Evolutionary conservation across 2,113 vertebrate species (phyloP).

Genomic region (Neotoma lepida): DNA sequence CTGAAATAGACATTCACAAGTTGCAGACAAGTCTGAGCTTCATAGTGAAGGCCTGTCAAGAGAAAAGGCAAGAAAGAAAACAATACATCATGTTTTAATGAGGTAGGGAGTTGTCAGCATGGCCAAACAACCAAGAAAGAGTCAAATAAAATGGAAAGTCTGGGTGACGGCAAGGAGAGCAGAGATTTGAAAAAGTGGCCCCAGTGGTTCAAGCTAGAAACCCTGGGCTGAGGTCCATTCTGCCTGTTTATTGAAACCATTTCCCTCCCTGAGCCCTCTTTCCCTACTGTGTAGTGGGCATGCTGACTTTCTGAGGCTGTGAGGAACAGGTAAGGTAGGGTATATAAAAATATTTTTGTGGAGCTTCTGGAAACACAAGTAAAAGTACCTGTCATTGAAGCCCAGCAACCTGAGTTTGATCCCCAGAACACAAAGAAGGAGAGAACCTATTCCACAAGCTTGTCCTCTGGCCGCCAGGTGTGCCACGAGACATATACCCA

Average conservation of each 20-base stretch:
- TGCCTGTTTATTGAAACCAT: not conserved
- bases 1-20: not conserved
- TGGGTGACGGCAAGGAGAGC: not conserved
- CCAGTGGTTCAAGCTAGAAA: not conserved
- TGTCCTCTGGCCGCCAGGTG: not conserved
- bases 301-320: not conserved
- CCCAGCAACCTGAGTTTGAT: not conserved
- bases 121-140: slow-evolving; percentile 5
- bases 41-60: not conserved
- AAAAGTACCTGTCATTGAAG: not conserved
- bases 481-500: not conserved
- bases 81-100: slow-evolving; percentile 13
- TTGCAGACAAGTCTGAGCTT: not conserved
- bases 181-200: not conserved
- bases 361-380: not conserved
- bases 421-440: not conserved
- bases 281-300: not conserved
- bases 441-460: not conserved
- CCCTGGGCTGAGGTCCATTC: not conserved
- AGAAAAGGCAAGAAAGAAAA: not conserved
- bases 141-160: not conserved
- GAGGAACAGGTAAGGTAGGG: not conserved
- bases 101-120: slow-evolving; percentile 35
- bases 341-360: not conserved
- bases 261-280: not conserved